Conservation (phyloP, 2,113 vertebrate species). For the Mastomys natalensis region DNA sequence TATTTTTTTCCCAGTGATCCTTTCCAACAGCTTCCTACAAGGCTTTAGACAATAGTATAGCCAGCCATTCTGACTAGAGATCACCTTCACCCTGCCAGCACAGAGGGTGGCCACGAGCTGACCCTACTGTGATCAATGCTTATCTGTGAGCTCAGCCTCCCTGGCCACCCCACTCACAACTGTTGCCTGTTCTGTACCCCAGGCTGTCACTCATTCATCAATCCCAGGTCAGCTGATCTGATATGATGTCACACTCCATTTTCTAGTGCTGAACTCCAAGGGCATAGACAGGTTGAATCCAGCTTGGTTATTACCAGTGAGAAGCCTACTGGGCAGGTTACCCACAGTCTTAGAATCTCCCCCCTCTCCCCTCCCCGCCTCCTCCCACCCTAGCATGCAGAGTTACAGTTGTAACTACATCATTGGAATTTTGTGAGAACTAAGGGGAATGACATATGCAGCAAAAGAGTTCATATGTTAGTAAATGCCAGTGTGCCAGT, state of each 20-base stretch:
- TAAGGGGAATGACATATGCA: neutral
- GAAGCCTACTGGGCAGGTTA: neutral
- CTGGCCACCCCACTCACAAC: neutral
- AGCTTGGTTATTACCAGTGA: neutral
- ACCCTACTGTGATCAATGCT: neutral
- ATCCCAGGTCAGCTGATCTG: neutral
- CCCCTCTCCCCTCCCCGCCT: too few species aligned
- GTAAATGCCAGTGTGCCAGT: neutral
- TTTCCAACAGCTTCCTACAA: conserved; percentile 75
- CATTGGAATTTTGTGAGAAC: neutral
- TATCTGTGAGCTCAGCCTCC: neutral
- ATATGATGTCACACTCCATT: neutral
- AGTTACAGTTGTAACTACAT: neutral
- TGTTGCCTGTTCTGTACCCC: neutral
- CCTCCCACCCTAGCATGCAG: neutral
- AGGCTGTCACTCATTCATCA: fast-evolving
- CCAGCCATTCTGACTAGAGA: neutral
- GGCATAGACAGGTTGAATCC: neutral
- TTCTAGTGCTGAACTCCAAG: neutral
- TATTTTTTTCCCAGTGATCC: conserved; percentile 57
- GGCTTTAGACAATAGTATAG: conserved; percentile 70
- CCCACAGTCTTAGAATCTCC: neutral
- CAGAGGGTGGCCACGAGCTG: neutral
- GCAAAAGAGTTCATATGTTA: neutral
- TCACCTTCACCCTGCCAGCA: conserved; percentile 8